Evolutionary conservation across 2,113 vertebrate species (phyloP), one percentile per base, ranked within the genome.

Genomic region (Pitta sordida): DNA sequence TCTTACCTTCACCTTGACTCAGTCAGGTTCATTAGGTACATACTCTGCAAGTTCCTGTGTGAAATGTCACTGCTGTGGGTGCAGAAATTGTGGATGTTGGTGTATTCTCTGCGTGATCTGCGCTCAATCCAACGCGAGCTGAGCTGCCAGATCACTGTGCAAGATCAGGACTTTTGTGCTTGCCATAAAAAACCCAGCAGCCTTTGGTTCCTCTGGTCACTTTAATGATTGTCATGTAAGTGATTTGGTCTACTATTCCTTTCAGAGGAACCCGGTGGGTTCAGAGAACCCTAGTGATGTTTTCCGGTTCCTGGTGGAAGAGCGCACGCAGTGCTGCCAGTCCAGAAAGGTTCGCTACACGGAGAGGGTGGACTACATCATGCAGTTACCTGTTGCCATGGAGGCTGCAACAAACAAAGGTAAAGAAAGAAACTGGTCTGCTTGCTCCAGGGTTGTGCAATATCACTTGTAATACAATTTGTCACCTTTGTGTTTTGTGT

Each of bases 251-350:
- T 55, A 7, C 56, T 89, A 9, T 41, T 46, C 48, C 91, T 83
- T 96, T 63, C 97, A 99, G 99, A 99, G 99, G 93, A 99, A 99
- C 95, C 98, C 98, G 2, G 98, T 98, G 21, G 98, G 99, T 56
- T 98, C 98, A 2, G 99, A 99, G 97, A 99, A 99, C 84, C 99
- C 99, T 34, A 99, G 98, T 2, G 99, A 99, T 5, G 98, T 98
- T 59, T 99, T 99, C 93, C 98, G 99, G 36, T 99, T 99, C 98
- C 96, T 99, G 96, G 98, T 99, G 94, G 99, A 99, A 96, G 99
- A 99, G 85, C 98, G 99, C 24, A 96, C 98, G 10, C 99, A 99
- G 94, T 99, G 99, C 96, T 99, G 99, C 96, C 99, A 99, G 98
- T 98, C 98, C 49, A 97, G 99, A 26, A 99, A 98, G 89, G 99